Percentiles rank a stretch among this genome's conserved stretches.
Conservation (phyloP, 2,797 vertebrate genomes). For the Clarias fuscus region DNA sequence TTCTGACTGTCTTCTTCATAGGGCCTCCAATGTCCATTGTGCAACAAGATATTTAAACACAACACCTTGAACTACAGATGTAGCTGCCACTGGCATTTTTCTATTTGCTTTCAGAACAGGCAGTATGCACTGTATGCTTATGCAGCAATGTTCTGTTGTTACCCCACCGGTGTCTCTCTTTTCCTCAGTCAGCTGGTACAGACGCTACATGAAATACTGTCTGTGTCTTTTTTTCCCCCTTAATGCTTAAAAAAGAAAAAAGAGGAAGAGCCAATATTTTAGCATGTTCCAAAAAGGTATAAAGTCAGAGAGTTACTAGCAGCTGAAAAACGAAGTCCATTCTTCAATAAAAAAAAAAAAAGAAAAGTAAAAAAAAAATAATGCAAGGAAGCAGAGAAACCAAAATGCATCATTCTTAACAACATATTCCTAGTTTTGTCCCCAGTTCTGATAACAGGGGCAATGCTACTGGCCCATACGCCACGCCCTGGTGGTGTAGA, state of each 20-base stretch:
- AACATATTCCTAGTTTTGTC: constrained; percentile 21
- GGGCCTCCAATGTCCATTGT: background rate
- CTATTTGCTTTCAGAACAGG: constrained; percentile 18
- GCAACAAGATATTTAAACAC: constrained; percentile 3
- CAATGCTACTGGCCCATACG: constrained; percentile 15
- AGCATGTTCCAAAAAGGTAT: constrained; percentile 69
- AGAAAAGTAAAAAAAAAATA: constrained; percentile 53
- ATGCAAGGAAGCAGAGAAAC: constrained; percentile 51
- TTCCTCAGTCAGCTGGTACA: constrained; percentile 60
- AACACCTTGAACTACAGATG: constrained; percentile 24
- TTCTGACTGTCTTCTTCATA: background rate
- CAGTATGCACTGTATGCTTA: constrained; percentile 50
- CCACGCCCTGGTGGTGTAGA: constrained; percentile 30
- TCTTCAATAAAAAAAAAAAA: constrained; percentile 63
- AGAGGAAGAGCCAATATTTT: constrained; percentile 62
- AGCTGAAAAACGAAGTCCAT: constrained; percentile 70
- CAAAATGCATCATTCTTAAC: constrained; percentile 48
- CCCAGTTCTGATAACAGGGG: constrained; percentile 24
- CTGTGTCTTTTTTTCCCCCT: constrained; percentile 28
- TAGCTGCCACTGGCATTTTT: constrained; percentile 20
- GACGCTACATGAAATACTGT: constrained; percentile 74
- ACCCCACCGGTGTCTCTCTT: constrained; percentile 39
- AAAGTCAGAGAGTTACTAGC: constrained; percentile 76
- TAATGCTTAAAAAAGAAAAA: constrained; percentile 63
- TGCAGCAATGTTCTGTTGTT: constrained; percentile 49